Evolutionary conservation across 1,140 invertebrate genomes (phyloP), one percentile per base, ranked within the genome.

Genomic region (Calephelis virginiensis): DNA sequence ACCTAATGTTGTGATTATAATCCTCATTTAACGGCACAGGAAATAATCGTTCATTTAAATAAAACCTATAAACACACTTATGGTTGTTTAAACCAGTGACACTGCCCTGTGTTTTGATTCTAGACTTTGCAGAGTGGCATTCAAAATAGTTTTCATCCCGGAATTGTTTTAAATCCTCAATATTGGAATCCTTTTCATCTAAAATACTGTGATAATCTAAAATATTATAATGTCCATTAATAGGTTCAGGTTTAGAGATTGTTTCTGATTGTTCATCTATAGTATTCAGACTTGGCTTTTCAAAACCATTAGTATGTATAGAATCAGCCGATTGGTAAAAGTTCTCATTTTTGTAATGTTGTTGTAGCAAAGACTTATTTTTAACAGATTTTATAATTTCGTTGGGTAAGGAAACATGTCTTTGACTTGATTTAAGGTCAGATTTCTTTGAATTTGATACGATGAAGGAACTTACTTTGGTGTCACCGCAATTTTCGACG

Each of bases 131-230:
- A 2, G 86, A 89, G 71, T 91, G 90, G 11, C 88, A 91, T 70
- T 91, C 90, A 63, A 91, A 91, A 65, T 83, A 91, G 47, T 91
- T 86, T 6, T 83, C 78, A 12, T 78, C 65, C 53, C 90, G 76
- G 48, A 91, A 91, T 70, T 87, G 72, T 69, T 85, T 89, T 53
- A 91, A 53, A 10, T 80, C 64, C 28, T 80, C 65, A 7, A 90
- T 73, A 47, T 71, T 84, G 10, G 78, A 70, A 5, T 67, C 14
- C 50, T 80, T 11, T 37, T 10, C 69, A 14, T 82, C 67, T 40
- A 65, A 63, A 60, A 75, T 59, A 0, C 69, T 49, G 12, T 43
- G 0, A 43, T 0, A 43, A 43, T 78, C 69, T 11, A 43, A 17
- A n/a, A 67, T 71, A 13, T 65, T 50, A 11, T 64, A 45, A 17